phyloP scores from a whole-genome alignment of 2,888 invertebrate genomes.

The Caenorhabditis macrosperma region DNA sequence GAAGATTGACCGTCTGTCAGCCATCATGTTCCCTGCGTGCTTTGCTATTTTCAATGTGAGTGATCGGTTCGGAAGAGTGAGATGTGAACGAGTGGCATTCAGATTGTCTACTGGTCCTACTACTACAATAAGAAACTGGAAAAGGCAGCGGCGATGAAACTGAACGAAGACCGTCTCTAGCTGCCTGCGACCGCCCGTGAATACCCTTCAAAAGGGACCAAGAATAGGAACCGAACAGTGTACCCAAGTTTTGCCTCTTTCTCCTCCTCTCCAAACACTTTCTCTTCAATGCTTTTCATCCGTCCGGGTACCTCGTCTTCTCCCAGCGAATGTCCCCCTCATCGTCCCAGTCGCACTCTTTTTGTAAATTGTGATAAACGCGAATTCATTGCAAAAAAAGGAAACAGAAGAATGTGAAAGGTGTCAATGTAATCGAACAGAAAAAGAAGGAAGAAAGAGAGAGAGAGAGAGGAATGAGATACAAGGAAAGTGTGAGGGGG shows the following conservation, averaged over 20 bases:
- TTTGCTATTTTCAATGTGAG: conserved; percentile 80
- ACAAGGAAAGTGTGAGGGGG: conserved; percentile 27
- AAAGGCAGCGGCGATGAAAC: conserved; percentile 61
- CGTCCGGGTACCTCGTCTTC: conserved; percentile 22
- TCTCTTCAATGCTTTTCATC: conserved; percentile 29
- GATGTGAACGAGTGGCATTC: conserved; percentile 25
- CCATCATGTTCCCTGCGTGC: conserved; percentile 77
- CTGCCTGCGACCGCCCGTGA: background rate
- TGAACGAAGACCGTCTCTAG: conserved; percentile 40
- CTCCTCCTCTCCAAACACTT: conserved; percentile 19
- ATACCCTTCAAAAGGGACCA: conserved; percentile 35
- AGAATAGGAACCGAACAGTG: conserved; percentile 24
- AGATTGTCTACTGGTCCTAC: conserved; percentile 79
- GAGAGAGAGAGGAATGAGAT: conserved; percentile 25
- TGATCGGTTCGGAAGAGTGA: background rate
- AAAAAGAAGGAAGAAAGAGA: background rate
- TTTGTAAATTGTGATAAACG: conserved; percentile 55
- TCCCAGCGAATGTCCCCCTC: conserved; percentile 1
- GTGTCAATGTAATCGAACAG: conserved; percentile 5
- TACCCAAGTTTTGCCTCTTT: conserved; percentile 24
- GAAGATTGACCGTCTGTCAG: conserved; percentile 75
- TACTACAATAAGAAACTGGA: conserved; percentile 72
- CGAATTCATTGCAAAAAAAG: conserved; percentile 29
- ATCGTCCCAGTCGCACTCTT: background rate
- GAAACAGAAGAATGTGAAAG: conserved; percentile 1